Conservation (phyloP, 2,888 invertebrate species). For the Mythimna ferrago region DNA sequence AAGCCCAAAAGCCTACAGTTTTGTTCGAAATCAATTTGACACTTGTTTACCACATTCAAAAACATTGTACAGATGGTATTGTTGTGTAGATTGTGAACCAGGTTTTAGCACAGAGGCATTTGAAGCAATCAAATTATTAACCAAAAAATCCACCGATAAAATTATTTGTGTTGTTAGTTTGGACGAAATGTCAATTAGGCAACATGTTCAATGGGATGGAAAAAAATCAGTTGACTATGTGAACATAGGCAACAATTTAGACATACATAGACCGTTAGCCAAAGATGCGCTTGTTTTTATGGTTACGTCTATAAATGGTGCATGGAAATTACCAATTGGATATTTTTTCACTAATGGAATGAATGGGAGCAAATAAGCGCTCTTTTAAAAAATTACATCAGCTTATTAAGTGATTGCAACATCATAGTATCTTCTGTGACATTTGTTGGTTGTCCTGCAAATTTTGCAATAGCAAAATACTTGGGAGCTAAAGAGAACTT, state of each 20-base stretch:
- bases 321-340: background rate
- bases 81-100: background rate
- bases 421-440: background rate
- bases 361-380: background rate
- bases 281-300: background rate
- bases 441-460: background rate
- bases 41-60: background rate
- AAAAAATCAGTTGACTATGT: background rate
- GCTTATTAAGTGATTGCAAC: background rate
- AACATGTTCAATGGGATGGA: background rate
- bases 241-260: background rate
- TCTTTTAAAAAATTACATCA: background rate
- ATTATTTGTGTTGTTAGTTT: background rate
- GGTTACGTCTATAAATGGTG: background rate
- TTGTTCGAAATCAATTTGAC: background rate
- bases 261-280: background rate
- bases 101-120: background rate
- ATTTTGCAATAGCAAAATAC: background rate
- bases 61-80: conserved; percentile 2
- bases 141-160: background rate
- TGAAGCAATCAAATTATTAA: background rate
- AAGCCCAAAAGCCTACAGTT: background rate
- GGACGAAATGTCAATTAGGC: background rate
- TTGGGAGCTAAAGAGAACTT: background rate
- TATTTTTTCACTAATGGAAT: background rate